Base-by-base conservation (phyloP, 2,113 vertebrate genomes). In the Paramisgurnus dabryanus region DNA sequence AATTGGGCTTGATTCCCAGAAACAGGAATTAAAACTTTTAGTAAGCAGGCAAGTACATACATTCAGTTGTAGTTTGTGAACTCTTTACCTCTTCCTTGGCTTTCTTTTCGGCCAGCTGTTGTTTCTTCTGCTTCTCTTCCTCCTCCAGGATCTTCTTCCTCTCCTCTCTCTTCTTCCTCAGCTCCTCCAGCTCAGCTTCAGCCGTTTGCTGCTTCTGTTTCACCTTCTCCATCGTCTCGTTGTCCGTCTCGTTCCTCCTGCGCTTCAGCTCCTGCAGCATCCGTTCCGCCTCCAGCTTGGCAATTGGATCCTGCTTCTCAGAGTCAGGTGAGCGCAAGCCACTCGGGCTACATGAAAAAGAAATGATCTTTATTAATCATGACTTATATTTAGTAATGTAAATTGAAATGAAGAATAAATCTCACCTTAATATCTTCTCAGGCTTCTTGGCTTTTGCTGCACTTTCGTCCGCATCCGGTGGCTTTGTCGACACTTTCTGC, bases 151-250 rank as follows among this genome's bases (percentile, higher is more conserved):
- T 82, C 89, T 95, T 99, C 90, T 86, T 94, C 80, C 97, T 95
- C 83, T 96, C 97, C 85, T 98, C 98, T 15, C 97, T 87, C 89
- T 94, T 96, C 79, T 91, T 97, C 91, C 97, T 99, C 90, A 98
- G 93, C 67, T 95, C 95, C 8, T 97, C 96, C 83, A 98, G 94
- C 90, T 98, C 97, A 0, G 87, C 90, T 0, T 93, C 94, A 0
- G 96, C 94, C 53, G 91, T 93, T 85, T 98, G 96, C 88, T 98
- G 96, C 87, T 98, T 98, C 88, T 94, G 95, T 80, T 95, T 98
- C 84, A 98, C 91, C 89, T 96, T 98, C 88, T 96, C 95, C 0
- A 97, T 85, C 79, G 96, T 95, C 60, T 95, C 94, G 0, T 88
- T 96, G 78, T 97, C 95, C 0, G 93, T 90, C 53, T 96, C 91